A percentile compares a stretch with the other conserved stretches of the same genome.
phyloP scores from a whole-genome alignment of 2,797 vertebrate genomes.

The Momotus momota region DNA sequence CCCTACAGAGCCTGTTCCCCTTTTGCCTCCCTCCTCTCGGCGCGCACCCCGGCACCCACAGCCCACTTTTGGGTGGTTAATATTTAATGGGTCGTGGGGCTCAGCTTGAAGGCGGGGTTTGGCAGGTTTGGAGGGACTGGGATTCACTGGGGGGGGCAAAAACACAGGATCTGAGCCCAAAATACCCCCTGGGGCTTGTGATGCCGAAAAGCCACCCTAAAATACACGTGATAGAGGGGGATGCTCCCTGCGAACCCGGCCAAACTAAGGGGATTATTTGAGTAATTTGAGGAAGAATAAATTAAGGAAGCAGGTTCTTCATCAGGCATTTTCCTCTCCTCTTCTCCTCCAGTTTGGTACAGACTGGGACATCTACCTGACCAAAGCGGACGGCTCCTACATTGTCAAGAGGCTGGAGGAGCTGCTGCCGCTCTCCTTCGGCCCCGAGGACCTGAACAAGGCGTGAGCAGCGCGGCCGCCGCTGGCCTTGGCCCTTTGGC shows the following conservation, averaged over 20 bases:
- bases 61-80: background rate
- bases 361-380: constrained; percentile 86
- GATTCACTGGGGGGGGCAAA: background rate
- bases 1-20: fast-evolving
- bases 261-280: background rate
- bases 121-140: background rate
- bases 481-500: background rate
- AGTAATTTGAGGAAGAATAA: background rate
- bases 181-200: background rate
- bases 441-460: constrained; percentile 85
- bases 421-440: constrained; percentile 89
- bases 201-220: background rate
- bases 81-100: fast-evolving
- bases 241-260: fast-evolving
- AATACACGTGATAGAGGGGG: background rate
- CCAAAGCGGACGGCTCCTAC: constrained; percentile 84
- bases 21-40: fast-evolving
- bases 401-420: constrained; percentile 81
- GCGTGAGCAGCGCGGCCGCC: fast-evolving
- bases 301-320: background rate
- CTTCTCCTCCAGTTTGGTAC: constrained; percentile 85
- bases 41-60: fast-evolving
- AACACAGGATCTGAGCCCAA: background rate
- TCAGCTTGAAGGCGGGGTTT: fast-evolving
- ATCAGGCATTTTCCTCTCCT: background rate